These are phyloP conservation scores for Mugil cephalus DNA, from an alignment of 2,113 vertebrate species.

Conservation along the genomic window DNA sequence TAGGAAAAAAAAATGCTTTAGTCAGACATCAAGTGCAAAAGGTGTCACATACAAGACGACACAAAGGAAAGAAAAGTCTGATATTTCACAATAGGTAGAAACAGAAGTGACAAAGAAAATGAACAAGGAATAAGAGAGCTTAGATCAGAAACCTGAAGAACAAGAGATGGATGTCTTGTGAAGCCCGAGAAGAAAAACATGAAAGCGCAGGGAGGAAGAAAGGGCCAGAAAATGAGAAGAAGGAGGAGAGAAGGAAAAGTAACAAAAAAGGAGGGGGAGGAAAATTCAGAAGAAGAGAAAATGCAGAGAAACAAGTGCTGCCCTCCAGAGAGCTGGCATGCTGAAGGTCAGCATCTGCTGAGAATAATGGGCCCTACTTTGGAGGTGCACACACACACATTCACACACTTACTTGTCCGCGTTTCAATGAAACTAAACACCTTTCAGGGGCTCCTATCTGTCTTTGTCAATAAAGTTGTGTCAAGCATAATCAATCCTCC, in stretches of 20 bases:
- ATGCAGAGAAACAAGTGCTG: constrained; percentile 63
- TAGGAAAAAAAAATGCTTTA: background rate
- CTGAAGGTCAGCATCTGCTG: constrained; percentile 78
- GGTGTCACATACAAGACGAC: background rate
- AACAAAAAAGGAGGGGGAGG: background rate
- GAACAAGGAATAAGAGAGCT: constrained; percentile 6
- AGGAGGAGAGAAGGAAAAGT: constrained; percentile 9
- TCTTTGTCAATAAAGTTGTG: constrained; percentile 80
- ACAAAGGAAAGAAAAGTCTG: background rate
- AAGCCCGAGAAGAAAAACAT: constrained; percentile 38
- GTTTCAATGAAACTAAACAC: constrained; percentile 72
- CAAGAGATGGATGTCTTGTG: constrained; percentile 34
- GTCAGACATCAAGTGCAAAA: background rate
- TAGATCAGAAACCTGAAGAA: constrained; percentile 10
- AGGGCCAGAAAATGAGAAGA: constrained; percentile 39
- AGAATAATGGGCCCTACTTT: constrained; percentile 71
- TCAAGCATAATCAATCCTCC: constrained; percentile 68
- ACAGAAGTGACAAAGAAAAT: constrained; percentile 1
- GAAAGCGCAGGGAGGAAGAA: constrained; percentile 8
- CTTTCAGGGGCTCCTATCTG: constrained; percentile 65
- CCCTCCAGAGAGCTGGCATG: constrained; percentile 64
- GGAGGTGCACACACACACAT: background rate
- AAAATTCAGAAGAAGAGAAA: constrained; percentile 21
- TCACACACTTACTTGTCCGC: constrained; percentile 42
- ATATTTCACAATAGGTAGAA: background rate